These are phyloP conservation scores for Champsocephalus gunnari DNA, from an alignment of 2,797 vertebrate species.

Conservation along the genomic window DNA sequence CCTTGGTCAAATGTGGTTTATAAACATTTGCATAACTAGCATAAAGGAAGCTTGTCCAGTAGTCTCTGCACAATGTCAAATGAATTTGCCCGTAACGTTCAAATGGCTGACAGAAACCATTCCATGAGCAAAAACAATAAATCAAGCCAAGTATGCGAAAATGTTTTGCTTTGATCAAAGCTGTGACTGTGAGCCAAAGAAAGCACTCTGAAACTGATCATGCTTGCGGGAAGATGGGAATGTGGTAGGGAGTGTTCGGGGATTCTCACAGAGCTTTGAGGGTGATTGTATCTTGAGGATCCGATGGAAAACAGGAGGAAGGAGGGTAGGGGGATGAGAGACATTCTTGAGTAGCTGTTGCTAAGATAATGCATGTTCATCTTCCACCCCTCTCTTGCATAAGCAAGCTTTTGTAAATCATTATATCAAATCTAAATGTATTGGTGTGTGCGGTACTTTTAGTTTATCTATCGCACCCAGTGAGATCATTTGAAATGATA, in stretches of 20 bases:
- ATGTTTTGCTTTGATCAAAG: conserved; percentile 77
- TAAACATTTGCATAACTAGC: conserved; percentile 26
- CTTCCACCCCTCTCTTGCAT: neutral
- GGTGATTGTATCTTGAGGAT: conserved; percentile 43
- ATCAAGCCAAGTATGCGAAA: conserved; percentile 46
- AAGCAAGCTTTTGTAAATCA: neutral
- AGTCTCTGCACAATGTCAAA: conserved; percentile 50
- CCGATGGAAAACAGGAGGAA: conserved; percentile 65
- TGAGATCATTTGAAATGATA: conserved; percentile 7
- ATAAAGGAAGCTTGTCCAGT: conserved; percentile 19
- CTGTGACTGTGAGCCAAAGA: conserved; percentile 67
- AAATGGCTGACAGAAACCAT: conserved; percentile 46
- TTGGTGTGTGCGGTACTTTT: too few relatives aligned
- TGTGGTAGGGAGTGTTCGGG: conserved; percentile 44
- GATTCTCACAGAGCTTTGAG: conserved; percentile 56
- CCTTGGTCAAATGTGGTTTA: conserved; percentile 37
- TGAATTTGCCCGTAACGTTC: conserved; percentile 54
- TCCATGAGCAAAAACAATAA: conserved; percentile 52
- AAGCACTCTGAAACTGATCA: conserved; percentile 68
- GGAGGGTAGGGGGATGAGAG: conserved; percentile 7
- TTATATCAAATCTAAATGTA: too few relatives aligned
- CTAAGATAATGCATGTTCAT: conserved; percentile 22
- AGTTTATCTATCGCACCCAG: neutral
- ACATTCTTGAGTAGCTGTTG: conserved; percentile 1
- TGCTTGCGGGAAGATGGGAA: conserved; percentile 50